Evolutionary conservation across 2,113 vertebrate genomes (phyloP).

Genomic region (Mesoclemmys tuberculata): DNA sequence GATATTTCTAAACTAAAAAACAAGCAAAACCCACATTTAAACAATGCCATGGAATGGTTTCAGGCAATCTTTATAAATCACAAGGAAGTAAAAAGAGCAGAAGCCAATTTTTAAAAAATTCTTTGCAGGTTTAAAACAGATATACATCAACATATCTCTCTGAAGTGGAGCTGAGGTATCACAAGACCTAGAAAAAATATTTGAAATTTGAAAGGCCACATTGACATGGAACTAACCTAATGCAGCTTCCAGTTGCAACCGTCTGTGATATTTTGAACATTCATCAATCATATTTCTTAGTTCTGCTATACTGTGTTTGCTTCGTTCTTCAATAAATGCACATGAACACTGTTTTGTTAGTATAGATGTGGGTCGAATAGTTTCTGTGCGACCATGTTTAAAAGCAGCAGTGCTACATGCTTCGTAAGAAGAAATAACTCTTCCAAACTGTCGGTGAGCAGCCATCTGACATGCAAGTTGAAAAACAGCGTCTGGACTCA

Average conservation of each 20-base stretch:
- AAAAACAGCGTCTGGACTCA: conserved; percentile 84
- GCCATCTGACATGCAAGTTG: conserved; percentile 87
- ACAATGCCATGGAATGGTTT: neutral
- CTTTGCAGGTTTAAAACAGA: neutral
- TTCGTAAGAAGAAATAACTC: conserved; percentile 83
- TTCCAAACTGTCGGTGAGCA: conserved; percentile 82
- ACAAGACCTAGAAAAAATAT: neutral
- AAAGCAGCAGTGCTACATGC: conserved; percentile 88
- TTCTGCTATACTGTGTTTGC: conserved; percentile 73
- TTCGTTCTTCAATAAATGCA: conserved; percentile 78
- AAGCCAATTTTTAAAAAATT: neutral
- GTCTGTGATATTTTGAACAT: conserved; percentile 83
- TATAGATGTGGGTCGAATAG: conserved; percentile 80
- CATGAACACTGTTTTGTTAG: conserved; percentile 78
- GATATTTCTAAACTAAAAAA: neutral
- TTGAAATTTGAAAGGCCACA: neutral
- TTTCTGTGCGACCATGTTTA: conserved; percentile 86
- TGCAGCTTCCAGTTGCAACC: conserved; percentile 84
- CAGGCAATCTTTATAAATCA: neutral
- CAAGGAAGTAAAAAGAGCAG: neutral
- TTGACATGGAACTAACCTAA: conserved; percentile 74
- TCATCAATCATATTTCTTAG: conserved; percentile 75
- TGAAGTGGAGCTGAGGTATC: neutral
- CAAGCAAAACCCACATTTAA: neutral
- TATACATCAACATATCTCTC: neutral